Evolutionary conservation across 64 coral and sea anemone genomes (phyloP), one percentile per base, ranked within the genome.

Genomic region (Pocillopora verrucosa): DNA sequence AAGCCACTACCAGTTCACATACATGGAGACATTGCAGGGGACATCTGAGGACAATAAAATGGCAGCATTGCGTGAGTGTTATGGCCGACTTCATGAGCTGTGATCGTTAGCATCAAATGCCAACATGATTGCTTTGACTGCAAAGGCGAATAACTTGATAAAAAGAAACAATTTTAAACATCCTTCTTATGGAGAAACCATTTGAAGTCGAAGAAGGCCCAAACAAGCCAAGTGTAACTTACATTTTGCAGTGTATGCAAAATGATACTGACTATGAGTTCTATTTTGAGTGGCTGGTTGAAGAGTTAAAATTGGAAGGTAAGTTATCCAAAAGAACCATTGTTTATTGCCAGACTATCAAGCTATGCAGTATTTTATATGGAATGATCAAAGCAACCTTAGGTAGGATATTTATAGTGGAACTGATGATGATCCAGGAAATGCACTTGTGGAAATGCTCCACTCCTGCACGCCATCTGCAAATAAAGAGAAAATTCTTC

Each of bases 301-400:
- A 94, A 7, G 88, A 91, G 60, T 34, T 94, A 1, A 87, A 25
- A 76, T 14, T 22, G 16, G 51, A 91, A 6, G 14, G 87, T 51
- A 75, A 76, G 2, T 82, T 62, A 36, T 86, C 59, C 5, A 61
- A 60, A 11, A 78, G 65, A 62, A 78, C 86, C 30, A 94, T 94
- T 20, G 77, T 94, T 76, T 94, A 89, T 37, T 94, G 92, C 35
- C 92, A 94, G 69, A 94, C 87, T 10, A 94, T 94, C 13, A 94
- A 80, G 22, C 92, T 89, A 58, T 86, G 80, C 59, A 17, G 24
- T 74, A 10, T 94, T 22, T 6, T 94, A 0, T 89, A 89, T 22
- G 51, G 2, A 26, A 86, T 34, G 22, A 58, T 94, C n/a, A 94
- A 87, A 61, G 36, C 11, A 89, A 89, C 58, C 73, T 94, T 64